phyloP scores from a whole-genome alignment of 2,888 invertebrate genomes.

The Gonocerus acuteangulatus region DNA sequence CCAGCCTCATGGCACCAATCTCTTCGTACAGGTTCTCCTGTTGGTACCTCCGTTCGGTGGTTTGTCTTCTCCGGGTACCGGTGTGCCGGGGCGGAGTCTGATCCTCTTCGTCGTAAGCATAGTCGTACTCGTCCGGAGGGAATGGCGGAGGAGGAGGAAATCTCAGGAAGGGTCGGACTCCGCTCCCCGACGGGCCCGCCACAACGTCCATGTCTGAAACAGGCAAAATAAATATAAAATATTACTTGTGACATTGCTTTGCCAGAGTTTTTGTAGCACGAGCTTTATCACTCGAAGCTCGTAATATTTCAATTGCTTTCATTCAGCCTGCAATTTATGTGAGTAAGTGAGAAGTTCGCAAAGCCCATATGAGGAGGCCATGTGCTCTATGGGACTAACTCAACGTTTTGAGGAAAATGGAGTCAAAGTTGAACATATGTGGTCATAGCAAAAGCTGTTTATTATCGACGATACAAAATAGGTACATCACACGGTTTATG shows the following conservation, averaged over 20 bases:
- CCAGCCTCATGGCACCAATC: slow-evolving; percentile 63
- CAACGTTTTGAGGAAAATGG: no score
- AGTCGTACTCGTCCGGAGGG: slow-evolving; percentile 61
- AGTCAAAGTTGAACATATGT: no score
- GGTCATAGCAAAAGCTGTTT: no score
- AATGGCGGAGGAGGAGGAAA: slow-evolving; percentile 68
- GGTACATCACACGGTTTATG: no score
- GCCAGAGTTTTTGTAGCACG: no score
- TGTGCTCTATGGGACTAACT: no score
- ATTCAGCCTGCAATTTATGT: no score
- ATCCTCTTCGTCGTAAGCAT: slow-evolving; percentile 58
- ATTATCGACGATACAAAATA: no score
- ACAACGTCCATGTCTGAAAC: slow-evolving; percentile 26
- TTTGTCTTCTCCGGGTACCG: not conserved
- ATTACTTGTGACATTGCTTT: no score
- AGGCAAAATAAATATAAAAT: no score
- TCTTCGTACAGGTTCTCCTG: slow-evolving; percentile 79
- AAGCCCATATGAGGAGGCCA: no score
- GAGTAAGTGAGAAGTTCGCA: not conserved
- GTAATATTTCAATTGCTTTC: no score
- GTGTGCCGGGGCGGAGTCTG: not conserved
- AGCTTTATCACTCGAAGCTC: not conserved
- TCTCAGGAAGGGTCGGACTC: slow-evolving; percentile 49
- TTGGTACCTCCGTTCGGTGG: slow-evolving; percentile 44
- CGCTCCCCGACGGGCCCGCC: slow-evolving; percentile 33